Percentiles rank a stretch among this genome's conserved stretches.
Conservation (phyloP, 2,113 vertebrate species). For the Peromyscus maniculatus region DNA sequence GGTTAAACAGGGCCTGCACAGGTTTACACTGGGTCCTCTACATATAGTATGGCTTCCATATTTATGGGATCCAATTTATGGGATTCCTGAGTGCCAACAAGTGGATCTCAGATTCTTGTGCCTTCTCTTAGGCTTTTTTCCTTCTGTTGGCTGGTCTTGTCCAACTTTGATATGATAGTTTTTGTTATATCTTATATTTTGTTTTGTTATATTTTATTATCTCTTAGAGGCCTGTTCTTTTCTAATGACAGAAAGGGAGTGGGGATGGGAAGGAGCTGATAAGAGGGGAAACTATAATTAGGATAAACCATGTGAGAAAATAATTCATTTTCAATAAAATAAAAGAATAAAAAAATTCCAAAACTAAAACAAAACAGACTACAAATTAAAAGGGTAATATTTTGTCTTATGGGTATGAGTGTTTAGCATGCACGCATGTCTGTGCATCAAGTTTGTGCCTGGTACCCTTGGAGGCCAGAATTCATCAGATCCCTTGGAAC, state of each 20-base stretch:
- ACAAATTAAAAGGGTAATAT: background rate
- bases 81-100: background rate
- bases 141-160: background rate
- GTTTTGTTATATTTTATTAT: background rate
- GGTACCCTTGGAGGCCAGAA: background rate
- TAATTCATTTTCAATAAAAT: background rate
- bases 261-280: background rate
- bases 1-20: background rate
- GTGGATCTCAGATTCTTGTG: background rate
- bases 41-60: background rate
- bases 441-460: background rate
- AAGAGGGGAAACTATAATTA: background rate
- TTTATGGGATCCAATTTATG: background rate
- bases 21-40: background rate
- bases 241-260: background rate
- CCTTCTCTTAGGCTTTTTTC: background rate
- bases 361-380: background rate
- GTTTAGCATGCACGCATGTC: background rate
- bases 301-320: background rate
- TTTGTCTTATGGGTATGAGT: background rate
- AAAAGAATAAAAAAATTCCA: background rate
- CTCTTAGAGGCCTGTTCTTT: background rate
- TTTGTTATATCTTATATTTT: background rate
- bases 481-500: background rate
- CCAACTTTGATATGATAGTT: background rate